Conservation (phyloP, 2,113 vertebrate species). For the Pipra filicauda region DNA sequence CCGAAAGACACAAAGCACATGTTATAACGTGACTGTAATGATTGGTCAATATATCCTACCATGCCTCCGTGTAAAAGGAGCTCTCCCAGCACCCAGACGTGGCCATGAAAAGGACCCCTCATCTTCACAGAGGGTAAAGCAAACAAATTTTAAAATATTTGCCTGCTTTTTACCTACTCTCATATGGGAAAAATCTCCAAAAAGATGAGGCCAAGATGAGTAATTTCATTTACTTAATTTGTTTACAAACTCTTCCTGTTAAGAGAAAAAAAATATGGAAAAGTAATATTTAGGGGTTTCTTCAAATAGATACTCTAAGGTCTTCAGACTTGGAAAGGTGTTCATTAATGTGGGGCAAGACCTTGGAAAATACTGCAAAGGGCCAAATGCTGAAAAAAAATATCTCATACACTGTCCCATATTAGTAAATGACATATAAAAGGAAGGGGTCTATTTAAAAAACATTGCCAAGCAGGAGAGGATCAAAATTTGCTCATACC, state of each 20-base stretch:
- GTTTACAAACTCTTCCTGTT: not conserved
- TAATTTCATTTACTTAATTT: not conserved
- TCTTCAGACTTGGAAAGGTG: not conserved
- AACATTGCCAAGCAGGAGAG: not conserved
- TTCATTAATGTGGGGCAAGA: not conserved
- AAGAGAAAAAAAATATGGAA: no score
- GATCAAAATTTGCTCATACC: not conserved
- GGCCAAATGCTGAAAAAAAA: not conserved
- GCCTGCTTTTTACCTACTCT: not conserved
- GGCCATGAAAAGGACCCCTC: not conserved
- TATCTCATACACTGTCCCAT: not conserved
- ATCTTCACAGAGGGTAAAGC: not conserved
- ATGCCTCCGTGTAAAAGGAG: not conserved
- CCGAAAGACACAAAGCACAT: not conserved
- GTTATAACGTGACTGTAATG: rapidly evolving
- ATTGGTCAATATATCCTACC: not conserved
- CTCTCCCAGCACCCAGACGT: not conserved
- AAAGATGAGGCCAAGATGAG: not conserved
- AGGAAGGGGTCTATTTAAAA: not conserved
- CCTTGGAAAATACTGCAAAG: not conserved
- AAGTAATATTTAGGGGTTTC: not conserved
- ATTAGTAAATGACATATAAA: not conserved
- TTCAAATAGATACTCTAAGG: not conserved
- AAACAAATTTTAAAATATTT: not conserved
- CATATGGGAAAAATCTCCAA: not conserved